phyloP scores from a whole-genome alignment of 2,113 vertebrate genomes.

The Callaeas wilsoni region DNA sequence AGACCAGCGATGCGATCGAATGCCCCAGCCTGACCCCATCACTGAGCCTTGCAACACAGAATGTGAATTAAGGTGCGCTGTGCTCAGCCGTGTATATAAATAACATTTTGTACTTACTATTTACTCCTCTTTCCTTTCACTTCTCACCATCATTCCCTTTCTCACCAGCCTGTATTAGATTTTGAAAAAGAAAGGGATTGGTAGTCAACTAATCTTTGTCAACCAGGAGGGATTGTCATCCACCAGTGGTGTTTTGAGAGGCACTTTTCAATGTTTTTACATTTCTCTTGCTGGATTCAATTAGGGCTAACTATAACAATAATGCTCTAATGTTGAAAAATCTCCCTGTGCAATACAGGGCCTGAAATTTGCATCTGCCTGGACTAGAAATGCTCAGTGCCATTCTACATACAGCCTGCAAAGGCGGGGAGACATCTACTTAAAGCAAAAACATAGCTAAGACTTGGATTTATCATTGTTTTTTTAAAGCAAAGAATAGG shows the following conservation, averaged over 20 bases:
- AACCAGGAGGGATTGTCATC: neutral
- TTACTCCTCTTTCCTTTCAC: neutral
- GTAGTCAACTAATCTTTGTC: neutral
- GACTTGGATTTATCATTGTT: neutral
- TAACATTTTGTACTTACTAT: neutral
- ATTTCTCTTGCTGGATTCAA: neutral
- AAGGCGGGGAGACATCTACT: neutral
- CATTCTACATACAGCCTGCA: neutral
- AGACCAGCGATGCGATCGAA: slow-evolving; percentile 89
- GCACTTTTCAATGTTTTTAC: neutral
- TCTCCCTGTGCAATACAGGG: neutral
- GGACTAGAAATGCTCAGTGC: neutral
- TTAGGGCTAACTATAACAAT: neutral
- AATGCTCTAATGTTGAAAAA: neutral
- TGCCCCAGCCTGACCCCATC: slow-evolving; percentile 78
- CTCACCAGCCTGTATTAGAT: neutral
- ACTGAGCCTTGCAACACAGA: slow-evolving; percentile 87
- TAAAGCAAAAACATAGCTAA: neutral
- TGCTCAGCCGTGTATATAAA: neutral
- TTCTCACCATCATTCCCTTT: neutral
- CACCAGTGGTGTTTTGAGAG: neutral
- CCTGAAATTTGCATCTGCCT: neutral
- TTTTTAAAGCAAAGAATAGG: neutral
- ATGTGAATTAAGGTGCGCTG: slow-evolving; percentile 89
- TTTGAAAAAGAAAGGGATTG: neutral